These are phyloP conservation scores for Drosophila watanabei DNA, from an alignment of 1,140 invertebrate species.

Conservation along the genomic window DNA sequence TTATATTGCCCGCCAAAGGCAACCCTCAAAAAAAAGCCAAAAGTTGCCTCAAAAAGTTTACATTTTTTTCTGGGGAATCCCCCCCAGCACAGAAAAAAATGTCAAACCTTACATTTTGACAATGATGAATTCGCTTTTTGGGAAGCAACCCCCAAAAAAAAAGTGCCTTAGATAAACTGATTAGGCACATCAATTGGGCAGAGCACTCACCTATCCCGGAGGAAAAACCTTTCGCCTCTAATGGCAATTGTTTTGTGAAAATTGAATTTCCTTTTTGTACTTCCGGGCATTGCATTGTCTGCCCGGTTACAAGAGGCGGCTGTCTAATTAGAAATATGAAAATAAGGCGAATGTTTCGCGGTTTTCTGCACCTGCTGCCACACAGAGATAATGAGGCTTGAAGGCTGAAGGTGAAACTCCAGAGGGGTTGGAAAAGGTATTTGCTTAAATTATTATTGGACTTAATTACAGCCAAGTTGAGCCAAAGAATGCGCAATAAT, in stretches of 20 bases:
- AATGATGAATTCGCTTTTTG: slow-evolving; percentile 75
- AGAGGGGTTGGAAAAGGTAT: slow-evolving; percentile 62
- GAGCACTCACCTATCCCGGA: slow-evolving; percentile 40
- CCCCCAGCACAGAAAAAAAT: slow-evolving; percentile 57
- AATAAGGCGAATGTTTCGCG: slow-evolving; percentile 72
- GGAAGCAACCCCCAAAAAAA: slow-evolving; percentile 57
- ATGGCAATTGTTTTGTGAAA: slow-evolving; percentile 82
- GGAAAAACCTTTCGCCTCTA: slow-evolving; percentile 49
- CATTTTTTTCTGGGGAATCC: slow-evolving; percentile 50
- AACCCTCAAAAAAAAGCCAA: slow-evolving; percentile 46
- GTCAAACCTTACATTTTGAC: slow-evolving; percentile 78
- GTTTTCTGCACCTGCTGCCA: slow-evolving; percentile 78
- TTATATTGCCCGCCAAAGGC: slow-evolving; percentile 66
- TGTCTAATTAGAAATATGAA: slow-evolving; percentile 77
- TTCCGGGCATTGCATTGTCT: slow-evolving; percentile 61
- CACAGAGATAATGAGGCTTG: slow-evolving; percentile 72
- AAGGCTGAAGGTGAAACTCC: slow-evolving; percentile 52
- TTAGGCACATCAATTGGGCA: slow-evolving; percentile 80
- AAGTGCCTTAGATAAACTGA: slow-evolving; percentile 75
- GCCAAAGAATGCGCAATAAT: slow-evolving; percentile 61
- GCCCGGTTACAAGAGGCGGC: slow-evolving; percentile 28
- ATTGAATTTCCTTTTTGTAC: slow-evolving; percentile 78
- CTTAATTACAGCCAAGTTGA: slow-evolving; percentile 74
- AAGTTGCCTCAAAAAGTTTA: slow-evolving; percentile 67
- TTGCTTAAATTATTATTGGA: slow-evolving; percentile 83